phyloP scores from a whole-genome alignment of 2,888 invertebrate genomes.

The Chymomyza fuscimana region DNA sequence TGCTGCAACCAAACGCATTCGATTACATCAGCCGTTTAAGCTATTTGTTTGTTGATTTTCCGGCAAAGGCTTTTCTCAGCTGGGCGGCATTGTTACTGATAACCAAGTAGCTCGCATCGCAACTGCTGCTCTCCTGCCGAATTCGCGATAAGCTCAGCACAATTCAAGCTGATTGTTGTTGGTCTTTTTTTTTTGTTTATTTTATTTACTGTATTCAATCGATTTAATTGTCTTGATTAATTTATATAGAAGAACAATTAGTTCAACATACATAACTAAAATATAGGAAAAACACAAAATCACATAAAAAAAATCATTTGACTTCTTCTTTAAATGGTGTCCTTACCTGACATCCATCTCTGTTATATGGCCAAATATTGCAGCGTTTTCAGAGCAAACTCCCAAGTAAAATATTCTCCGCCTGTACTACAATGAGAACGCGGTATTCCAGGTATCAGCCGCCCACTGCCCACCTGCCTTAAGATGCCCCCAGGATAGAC shows the following conservation, averaged over 20 bases:
- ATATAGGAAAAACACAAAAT: background rate
- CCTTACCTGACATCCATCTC: no score
- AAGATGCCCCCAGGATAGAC: no score
- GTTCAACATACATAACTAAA: background rate
- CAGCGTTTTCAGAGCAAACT: no score
- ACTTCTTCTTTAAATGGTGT: no score
- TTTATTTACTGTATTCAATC: constrained; percentile 1
- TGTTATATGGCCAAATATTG: no score
- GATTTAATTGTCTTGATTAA: constrained; percentile 1
- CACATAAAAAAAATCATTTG: no score
- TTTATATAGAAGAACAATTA: background rate
- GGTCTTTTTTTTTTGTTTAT: background rate
- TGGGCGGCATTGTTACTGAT: background rate
- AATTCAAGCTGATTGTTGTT: background rate
- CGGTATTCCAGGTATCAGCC: no score
- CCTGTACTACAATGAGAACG: no score
- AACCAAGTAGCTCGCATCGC: background rate
- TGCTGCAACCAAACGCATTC: constrained; percentile 39
- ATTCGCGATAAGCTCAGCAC: background rate
- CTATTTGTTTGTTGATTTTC: constrained; percentile 27
- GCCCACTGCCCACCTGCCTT: no score
- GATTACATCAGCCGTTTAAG: constrained; percentile 56
- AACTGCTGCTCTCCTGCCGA: background rate
- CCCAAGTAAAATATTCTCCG: no score
- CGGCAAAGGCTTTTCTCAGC: constrained; percentile 16